A percentile compares a stretch with the other conserved stretches of the same genome.
These are phyloP conservation scores for Paracentrotus lividus DNA, from an alignment of 53 echinoderm and acorn worm genomes.

Conservation along the genomic window DNA sequence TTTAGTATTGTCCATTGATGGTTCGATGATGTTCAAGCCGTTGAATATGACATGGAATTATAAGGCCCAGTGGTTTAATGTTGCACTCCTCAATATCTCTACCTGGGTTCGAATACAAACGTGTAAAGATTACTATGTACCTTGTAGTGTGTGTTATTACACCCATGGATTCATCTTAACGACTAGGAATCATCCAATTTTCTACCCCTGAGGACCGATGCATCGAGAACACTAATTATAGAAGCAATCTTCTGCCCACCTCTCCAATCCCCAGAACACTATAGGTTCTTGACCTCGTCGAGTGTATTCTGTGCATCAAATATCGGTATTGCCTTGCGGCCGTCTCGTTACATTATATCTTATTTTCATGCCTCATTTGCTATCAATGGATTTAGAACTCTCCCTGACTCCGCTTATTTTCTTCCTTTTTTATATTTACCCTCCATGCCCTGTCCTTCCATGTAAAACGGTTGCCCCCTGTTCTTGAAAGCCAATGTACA, in stretches of 20 bases:
- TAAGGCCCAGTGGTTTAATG: no score
- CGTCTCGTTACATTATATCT: conserved; percentile 55
- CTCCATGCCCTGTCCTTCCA: no score
- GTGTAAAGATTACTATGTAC: no score
- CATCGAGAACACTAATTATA: neutral
- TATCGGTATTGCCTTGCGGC: conserved; percentile 57
- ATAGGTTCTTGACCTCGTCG: conserved; percentile 62
- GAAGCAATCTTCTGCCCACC: neutral
- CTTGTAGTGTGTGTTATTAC: no score
- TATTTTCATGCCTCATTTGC: conserved; percentile 60
- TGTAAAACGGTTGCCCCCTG: neutral
- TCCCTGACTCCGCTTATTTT: neutral
- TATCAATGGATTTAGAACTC: conserved; percentile 25
- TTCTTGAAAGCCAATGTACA: neutral
- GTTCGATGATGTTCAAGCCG: no score
- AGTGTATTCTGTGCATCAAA: conserved; percentile 64
- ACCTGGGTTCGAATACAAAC: no score
- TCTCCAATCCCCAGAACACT: neutral
- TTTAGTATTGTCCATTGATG: no score
- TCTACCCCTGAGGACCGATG: neutral
- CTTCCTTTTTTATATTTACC: no score
- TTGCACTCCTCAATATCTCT: no score
- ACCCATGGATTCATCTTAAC: no score
- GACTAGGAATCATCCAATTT: neutral
- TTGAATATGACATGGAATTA: no score